A percentile compares a stretch with the other conserved stretches of the same genome.
These are phyloP conservation scores for Drosophila rubida DNA, from an alignment of 2,888 invertebrate genomes.

Conservation along the genomic window DNA sequence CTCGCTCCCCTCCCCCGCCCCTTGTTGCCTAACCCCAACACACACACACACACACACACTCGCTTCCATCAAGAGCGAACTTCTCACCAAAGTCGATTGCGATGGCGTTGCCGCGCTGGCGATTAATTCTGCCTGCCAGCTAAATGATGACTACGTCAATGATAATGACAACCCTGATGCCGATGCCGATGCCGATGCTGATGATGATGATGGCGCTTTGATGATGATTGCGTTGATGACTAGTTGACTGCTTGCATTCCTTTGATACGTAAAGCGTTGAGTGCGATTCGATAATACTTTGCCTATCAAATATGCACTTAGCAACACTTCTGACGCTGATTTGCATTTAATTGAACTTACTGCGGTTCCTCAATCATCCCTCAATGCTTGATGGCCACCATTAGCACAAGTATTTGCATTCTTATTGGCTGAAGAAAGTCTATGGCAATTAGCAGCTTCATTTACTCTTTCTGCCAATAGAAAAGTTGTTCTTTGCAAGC, in stretches of 20 bases:
- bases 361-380: background rate
- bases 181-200: conserved; percentile 1
- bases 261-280: conserved; percentile 4
- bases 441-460: too few species aligned
- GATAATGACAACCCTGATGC: conserved; percentile 5
- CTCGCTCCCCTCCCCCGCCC: background rate
- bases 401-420: background rate
- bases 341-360: conserved; percentile 4
- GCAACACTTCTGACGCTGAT: background rate
- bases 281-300: conserved; percentile 11
- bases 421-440: background rate
- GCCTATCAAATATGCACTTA: conserved; percentile 7
- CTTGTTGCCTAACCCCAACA: background rate
- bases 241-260: conserved; percentile 35
- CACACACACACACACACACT: too few species aligned
- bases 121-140: conserved; percentile 58
- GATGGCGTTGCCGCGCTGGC: conserved; percentile 36
- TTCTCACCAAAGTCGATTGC: conserved; percentile 45
- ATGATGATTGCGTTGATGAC: conserved; percentile 10
- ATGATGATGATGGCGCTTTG: conserved; percentile 6
- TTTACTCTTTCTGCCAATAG: too few species aligned
- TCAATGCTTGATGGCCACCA: background rate
- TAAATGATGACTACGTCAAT: conserved; percentile 17
- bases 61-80: conserved; percentile 1
- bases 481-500: too few species aligned